A percentile compares a stretch with the other conserved stretches of the same genome.
phyloP scores from a whole-genome alignment of 1,140 invertebrate genomes.

The Drosophila cardini region DNA sequence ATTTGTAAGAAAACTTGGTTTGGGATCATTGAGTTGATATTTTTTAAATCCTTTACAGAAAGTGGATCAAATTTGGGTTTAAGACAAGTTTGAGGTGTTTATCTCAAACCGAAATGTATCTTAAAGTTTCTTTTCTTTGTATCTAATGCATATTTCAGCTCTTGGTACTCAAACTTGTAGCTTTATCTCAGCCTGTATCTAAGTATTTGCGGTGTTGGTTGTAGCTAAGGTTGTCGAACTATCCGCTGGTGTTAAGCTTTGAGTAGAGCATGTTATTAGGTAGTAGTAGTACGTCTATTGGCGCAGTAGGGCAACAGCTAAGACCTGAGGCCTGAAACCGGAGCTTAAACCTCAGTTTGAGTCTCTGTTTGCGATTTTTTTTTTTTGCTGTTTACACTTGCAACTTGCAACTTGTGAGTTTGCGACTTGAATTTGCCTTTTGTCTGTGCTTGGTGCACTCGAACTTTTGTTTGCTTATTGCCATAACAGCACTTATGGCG shows the following conservation, averaged over 20 bases:
- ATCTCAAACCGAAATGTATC: no score
- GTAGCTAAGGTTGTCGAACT: conserved; percentile 27
- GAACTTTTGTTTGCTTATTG: conserved; percentile 51
- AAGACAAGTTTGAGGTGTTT: no score
- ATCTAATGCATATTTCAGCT: no score
- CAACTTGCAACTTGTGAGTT: conserved; percentile 12
- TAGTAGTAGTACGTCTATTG: not conserved
- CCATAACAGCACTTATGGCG: conserved; percentile 54
- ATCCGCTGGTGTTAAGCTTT: not conserved
- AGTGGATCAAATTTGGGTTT: no score
- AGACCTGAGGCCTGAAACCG: conserved; percentile 9
- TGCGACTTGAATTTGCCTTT: conserved; percentile 17
- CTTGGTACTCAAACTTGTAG: no score
- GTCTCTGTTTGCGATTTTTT: not conserved
- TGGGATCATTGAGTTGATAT: no score
- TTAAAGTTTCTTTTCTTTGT: no score
- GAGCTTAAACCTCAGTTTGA: not conserved
- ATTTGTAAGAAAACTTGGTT: no score
- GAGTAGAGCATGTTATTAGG: conserved; percentile 5
- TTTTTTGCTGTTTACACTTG: conserved; percentile 20
- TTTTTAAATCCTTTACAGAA: no score
- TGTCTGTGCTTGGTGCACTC: conserved; percentile 18
- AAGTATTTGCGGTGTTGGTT: no score
- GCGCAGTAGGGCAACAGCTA: conserved; percentile 26
- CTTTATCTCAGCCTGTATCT: no score